phyloP scores from a whole-genome alignment of 2,888 invertebrate species.

The Venusia cambrica region DNA sequence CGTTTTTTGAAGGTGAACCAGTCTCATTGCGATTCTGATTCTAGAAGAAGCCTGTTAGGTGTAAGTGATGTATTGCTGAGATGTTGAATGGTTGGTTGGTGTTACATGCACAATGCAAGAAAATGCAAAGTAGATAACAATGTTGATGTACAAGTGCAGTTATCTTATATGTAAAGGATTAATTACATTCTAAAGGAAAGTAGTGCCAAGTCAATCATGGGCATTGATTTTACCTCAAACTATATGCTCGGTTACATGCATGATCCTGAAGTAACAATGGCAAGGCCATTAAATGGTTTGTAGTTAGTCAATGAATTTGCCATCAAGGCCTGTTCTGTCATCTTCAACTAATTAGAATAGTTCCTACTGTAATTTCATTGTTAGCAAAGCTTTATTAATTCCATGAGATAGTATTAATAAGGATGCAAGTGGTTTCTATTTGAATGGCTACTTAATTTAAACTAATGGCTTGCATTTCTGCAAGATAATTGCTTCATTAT shows the following conservation, averaged over 20 bases:
- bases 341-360: constrained; percentile 8
- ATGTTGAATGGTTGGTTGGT: constrained; percentile 27
- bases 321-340: constrained; percentile 5
- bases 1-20: constrained; percentile 34
- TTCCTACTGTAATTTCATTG: constrained; percentile 18
- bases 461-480: too few relatives aligned
- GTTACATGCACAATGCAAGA: constrained; percentile 23
- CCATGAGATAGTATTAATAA: too few relatives aligned
- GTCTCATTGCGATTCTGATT: constrained; percentile 29
- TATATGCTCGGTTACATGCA: too few relatives aligned
- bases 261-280: too few relatives aligned
- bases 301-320: background rate
- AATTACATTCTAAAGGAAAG: constrained; percentile 7
- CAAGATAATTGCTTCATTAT: too few relatives aligned
- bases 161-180: constrained; percentile 3
- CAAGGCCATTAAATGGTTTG: too few relatives aligned
- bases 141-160: constrained; percentile 20
- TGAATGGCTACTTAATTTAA: too few relatives aligned
- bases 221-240: background rate
- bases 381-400: too few relatives aligned
- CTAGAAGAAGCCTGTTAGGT: constrained; percentile 34
- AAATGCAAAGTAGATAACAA: constrained; percentile 23
- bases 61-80: constrained; percentile 27
- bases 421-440: too few relatives aligned
- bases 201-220: constrained; percentile 7